phyloP scores from a whole-genome alignment of 2,797 vertebrate genomes.

The Decapterus maruadsi region DNA sequence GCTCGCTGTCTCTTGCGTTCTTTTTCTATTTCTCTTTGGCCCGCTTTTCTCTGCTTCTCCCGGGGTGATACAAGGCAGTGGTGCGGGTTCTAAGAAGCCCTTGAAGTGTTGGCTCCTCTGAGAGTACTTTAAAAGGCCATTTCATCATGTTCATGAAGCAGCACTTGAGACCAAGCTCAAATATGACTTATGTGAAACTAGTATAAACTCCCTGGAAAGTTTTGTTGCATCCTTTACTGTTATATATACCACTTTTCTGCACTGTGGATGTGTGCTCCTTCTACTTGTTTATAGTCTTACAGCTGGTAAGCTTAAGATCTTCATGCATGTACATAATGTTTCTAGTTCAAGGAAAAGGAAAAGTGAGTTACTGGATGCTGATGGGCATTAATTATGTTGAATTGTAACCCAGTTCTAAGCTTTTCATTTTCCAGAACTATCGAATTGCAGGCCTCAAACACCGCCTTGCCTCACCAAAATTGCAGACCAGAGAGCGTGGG shows the following conservation, averaged over 20 bases:
- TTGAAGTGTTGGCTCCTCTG: constrained; percentile 86
- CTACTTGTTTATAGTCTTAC: constrained; percentile 49
- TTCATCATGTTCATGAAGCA: constrained; percentile 83
- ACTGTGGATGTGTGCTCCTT: constrained; percentile 34
- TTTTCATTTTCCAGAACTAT: constrained; percentile 34
- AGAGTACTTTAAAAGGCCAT: constrained; percentile 86
- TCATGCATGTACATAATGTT: constrained; percentile 39
- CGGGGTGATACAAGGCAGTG: constrained; percentile 81
- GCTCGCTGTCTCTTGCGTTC: constrained; percentile 69
- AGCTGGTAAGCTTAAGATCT: constrained; percentile 46
- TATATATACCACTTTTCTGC: constrained; percentile 52
- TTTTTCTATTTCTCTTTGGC: constrained; percentile 74
- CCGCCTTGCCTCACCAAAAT: constrained; percentile 48
- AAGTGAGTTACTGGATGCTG: constrained; percentile 45
- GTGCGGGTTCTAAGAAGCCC: constrained; percentile 85
- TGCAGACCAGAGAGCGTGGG: constrained; percentile 16
- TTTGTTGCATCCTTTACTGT: constrained; percentile 66
- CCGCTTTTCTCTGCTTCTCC: constrained; percentile 74
- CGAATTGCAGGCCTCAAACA: constrained; percentile 55
- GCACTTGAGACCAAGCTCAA: constrained; percentile 78
- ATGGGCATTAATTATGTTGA: constrained; percentile 55
- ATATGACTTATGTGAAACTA: constrained; percentile 81
- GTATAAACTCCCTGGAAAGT: constrained; percentile 81
- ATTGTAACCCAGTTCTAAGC: constrained; percentile 50
- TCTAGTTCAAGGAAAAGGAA: constrained; percentile 55